These are phyloP conservation scores for Marmota flaviventris DNA, from an alignment of 2,113 vertebrate species.

Conservation along the genomic window DNA sequence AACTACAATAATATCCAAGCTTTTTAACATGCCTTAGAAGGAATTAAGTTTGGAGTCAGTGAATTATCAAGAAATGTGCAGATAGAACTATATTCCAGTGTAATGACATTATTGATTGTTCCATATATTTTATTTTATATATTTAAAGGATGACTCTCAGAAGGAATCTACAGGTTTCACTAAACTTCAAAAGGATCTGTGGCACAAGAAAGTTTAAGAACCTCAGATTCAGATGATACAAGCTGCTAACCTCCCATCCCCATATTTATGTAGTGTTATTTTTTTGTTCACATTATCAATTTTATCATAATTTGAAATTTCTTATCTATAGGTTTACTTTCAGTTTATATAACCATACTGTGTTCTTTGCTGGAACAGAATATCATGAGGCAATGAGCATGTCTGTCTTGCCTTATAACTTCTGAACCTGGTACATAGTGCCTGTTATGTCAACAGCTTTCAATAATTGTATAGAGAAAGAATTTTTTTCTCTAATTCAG, in stretches of 20 bases:
- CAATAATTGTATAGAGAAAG: neutral
- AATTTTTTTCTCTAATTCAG: slow-evolving; percentile 34
- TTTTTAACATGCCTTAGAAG: neutral
- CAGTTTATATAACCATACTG: neutral
- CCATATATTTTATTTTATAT: slow-evolving; percentile 8
- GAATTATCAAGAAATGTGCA: neutral
- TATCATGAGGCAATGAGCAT: neutral
- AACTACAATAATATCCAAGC: neutral
- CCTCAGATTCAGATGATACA: neutral
- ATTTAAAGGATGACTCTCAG: slow-evolving; percentile 1
- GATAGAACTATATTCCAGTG: neutral
- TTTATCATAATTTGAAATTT: neutral
- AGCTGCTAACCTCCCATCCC: neutral
- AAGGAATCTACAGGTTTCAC: neutral
- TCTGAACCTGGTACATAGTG: neutral
- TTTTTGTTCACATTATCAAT: neutral
- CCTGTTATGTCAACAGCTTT: neutral
- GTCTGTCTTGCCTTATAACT: neutral
- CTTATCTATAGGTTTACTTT: neutral
- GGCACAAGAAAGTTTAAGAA: neutral
- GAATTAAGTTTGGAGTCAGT: neutral
- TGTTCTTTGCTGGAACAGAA: neutral
- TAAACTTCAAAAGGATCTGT: neutral
- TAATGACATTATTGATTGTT: neutral
- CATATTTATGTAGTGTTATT: neutral